Percentiles rank a stretch among this genome's conserved stretches.
Evolutionary conservation across 2,113 vertebrate species (phyloP).

Genomic region (Aramus guarauna): DNA sequence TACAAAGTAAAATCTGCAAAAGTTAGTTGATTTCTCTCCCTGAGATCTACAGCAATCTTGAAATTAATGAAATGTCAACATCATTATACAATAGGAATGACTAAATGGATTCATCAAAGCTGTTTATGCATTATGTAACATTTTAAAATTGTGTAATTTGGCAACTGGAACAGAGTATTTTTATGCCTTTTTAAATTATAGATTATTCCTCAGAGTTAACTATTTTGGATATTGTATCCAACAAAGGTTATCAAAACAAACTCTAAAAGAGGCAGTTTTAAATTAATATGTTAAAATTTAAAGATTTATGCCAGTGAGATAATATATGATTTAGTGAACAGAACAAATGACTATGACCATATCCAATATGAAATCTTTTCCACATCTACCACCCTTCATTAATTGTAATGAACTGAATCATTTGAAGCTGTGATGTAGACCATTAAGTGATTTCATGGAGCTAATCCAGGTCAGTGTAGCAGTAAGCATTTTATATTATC

Average conservation of each 20-base stretch:
- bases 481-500: neutral
- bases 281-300: conserved; percentile 24
- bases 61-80: conserved; percentile 30
- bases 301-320: neutral
- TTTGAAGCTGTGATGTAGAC: conserved; percentile 26
- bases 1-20: neutral
- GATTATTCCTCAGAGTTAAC: conserved; percentile 18
- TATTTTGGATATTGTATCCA: conserved; percentile 13
- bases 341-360: conserved; percentile 35
- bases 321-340: conserved; percentile 41
- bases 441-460: conserved; percentile 52
- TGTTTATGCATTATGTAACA: conserved; percentile 39
- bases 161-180: conserved; percentile 1
- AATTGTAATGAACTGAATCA: conserved; percentile 60
- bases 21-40: neutral
- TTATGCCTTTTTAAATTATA: conserved; percentile 53
- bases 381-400: conserved; percentile 49
- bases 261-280: neutral
- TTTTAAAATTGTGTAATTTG: conserved; percentile 39
- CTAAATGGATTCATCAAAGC: conserved; percentile 25
- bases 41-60: neutral
- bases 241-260: conserved; percentile 45
- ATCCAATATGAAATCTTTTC: conserved; percentile 46
- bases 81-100: neutral
- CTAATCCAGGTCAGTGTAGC: neutral